These are phyloP conservation scores for Ischnus inquisitorius DNA, from an alignment of 2,888 invertebrate species.

Conservation along the genomic window DNA sequence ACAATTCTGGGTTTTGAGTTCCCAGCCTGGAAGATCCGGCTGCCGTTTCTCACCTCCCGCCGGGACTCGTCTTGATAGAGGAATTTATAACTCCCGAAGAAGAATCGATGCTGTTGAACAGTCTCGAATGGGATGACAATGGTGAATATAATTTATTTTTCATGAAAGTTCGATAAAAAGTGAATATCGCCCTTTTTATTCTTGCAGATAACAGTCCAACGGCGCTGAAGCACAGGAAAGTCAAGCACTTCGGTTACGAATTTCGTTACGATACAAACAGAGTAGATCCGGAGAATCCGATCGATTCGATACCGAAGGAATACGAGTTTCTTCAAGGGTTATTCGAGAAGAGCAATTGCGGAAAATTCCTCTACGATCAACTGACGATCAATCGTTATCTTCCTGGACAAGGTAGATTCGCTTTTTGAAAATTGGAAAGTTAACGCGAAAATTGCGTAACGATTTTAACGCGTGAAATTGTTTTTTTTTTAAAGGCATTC, in stretches of 20 bases:
- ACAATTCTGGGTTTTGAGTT: constrained; percentile 79
- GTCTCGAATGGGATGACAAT: constrained; percentile 87
- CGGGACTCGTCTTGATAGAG: constrained; percentile 90
- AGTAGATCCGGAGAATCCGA: constrained; percentile 91
- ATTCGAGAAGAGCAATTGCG: constrained; percentile 85
- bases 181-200: constrained; percentile 1
- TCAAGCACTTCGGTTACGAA: constrained; percentile 96
- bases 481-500: constrained; percentile 90
- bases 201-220: constrained; percentile 74
- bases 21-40: constrained; percentile 76
- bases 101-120: constrained; percentile 88
- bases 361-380: constrained; percentile 90
- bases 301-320: constrained; percentile 90
- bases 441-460: not conserved
- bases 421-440: constrained; percentile 3
- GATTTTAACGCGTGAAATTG: not conserved
- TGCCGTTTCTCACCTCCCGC: constrained; percentile 86
- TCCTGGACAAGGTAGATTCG: constrained; percentile 91
- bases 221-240: constrained; percentile 92
- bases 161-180: not conserved
- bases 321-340: constrained; percentile 89
- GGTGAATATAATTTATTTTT: constrained; percentile 70
- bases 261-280: constrained; percentile 95
- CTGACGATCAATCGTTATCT: constrained; percentile 94
- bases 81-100: constrained; percentile 91